Conservation (phyloP, 2,797 vertebrate species). For the Pseudochirops corinnae region DNA sequence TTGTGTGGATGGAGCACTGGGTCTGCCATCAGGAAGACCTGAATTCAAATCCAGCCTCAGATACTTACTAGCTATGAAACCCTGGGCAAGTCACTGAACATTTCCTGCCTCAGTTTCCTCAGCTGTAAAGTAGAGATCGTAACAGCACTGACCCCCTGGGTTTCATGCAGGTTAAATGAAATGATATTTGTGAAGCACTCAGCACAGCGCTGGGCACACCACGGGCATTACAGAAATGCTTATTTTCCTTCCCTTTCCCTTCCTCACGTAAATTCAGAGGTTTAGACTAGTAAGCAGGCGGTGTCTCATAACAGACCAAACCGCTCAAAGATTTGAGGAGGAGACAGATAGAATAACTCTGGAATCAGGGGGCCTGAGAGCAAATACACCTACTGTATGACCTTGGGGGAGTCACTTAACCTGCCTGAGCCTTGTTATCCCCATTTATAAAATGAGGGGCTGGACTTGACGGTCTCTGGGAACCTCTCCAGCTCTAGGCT, state of each 20-base stretch:
- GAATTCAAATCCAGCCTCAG: neutral
- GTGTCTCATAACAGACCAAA: neutral
- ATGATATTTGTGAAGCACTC: neutral
- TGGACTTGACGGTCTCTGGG: neutral
- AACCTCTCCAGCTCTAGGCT: neutral
- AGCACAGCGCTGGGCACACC: neutral
- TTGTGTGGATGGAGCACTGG: accelerated
- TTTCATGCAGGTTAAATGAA: neutral
- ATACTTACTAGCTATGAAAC: neutral
- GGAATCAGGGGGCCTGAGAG: neutral
- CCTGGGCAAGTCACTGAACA: neutral
- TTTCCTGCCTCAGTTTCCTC: neutral
- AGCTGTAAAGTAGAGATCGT: neutral
- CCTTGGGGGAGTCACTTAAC: neutral
- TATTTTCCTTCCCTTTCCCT: neutral
- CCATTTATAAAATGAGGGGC: neutral
- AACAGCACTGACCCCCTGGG: neutral
- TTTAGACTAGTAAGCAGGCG: neutral
- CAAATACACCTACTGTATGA: neutral
- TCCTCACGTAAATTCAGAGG: neutral
- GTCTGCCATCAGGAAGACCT: neutral
- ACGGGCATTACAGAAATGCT: neutral
- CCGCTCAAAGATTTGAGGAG: neutral
- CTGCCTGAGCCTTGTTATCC: neutral
- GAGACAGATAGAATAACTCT: neutral